Evolutionary conservation across 2,797 vertebrate species (phyloP), one percentile per base, ranked within the genome.

Genomic region (Phrynocephalus forsythii): DNA sequence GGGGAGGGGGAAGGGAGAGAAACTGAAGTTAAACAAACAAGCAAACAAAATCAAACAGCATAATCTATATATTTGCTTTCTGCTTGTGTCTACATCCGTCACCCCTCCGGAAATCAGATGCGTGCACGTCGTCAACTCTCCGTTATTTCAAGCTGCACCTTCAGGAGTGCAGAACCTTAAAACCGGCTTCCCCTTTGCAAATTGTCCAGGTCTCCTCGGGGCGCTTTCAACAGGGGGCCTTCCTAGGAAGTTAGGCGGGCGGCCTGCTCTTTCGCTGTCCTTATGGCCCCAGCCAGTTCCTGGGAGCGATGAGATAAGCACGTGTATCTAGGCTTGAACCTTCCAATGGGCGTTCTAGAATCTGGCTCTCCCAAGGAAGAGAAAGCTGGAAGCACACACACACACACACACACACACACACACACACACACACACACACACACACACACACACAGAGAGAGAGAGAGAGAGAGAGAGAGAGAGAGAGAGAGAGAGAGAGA

Each of bases 271-370:
- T 77, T 16, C 11, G 3, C 50, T 26, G 44, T 15, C 16, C 30
- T 22, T 18, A 52, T 52, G 26, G 6, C 5, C 1, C n/a, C 1
- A 20, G 69, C 69, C 7, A 22, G 73, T 78, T 16, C 84, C 38
- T 9, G 44, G 66, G 20, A 30, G 66, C 66, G n/a, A 44, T 9
- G 48, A 6, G 66, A 33, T 5, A n/a, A 72, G 48, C 2, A 24
- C 76, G 44, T 56, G 84, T 8, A 88, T 69, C 5, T n/a, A n/a
- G 72, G 30, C 78, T 30, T 56, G 24, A 89, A 89, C 66, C 90
- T 84, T 16, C 8, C 44, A 0, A 3, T 10, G 67, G 78, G 48
- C 79, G 24, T 22, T 26, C 6, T 0, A n/a, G 50, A 56, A 80
- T 66, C 24, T 10, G 56, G 24, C 75, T 44, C 44, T 5, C 30